Evolutionary conservation across 2,113 vertebrate species (phyloP), one percentile per base, ranked within the genome.

Genomic region (Climacteris rufus): DNA sequence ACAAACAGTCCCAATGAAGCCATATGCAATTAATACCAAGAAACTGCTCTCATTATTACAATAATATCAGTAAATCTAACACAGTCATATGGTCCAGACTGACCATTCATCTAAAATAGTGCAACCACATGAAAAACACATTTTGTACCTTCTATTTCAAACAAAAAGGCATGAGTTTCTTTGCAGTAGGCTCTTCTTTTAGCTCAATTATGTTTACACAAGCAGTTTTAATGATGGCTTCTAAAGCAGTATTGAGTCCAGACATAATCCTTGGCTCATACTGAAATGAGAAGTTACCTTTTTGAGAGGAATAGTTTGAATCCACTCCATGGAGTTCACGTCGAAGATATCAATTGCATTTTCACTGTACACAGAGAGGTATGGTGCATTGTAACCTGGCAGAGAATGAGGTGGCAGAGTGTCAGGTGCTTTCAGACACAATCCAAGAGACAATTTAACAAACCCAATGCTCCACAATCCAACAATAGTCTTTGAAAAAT

Each of bases 251-350:
- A 39, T 0, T 18, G 25, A 49, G 14, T 5, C 27, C 53, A 66
- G 17, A 31, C 20, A 23, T 14, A 83, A 18, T 76, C 64, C 76
- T 59, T 78, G 77, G 70, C n/a, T 42, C 28, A 18, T 14, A 64
- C 0, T 27, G 61, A 83, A 83, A 57, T 15, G 31, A n/a, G 18
- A 65, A 71, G 31, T 94, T 98, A 99, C 99, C 99, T 99, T 99
- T 96, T 99, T 99, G 30, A 99, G 98, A 31, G 99, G 99, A 92
- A 99, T 98, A 94, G 99, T 99, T 95, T 99, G 99, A 94, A 99
- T 99, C 99, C 99, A 99, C 92, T 99, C 99, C 99, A 99, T 99
- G 75, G 99, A 99, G 97, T 99, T 99, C 90, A 99, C 98, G 4
- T 99, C 99, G 7, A 99, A 99, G 93, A 99, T 97, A 83, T 99